Conservation (phyloP, 1,140 invertebrate species). For the Potamilus streckersoni region DNA sequence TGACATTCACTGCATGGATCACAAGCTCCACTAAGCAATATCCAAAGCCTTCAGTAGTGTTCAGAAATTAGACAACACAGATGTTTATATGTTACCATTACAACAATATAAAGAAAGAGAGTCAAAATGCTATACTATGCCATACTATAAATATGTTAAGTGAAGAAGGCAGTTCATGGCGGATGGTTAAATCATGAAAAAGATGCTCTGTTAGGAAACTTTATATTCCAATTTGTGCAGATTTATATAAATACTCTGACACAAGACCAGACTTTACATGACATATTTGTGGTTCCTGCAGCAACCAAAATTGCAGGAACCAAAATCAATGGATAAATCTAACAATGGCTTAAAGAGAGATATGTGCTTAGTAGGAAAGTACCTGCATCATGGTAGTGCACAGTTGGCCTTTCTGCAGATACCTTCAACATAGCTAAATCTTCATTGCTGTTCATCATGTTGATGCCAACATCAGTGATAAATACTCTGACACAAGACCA, state of each 20-base stretch:
- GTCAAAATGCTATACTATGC: neutral
- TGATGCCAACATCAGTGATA: too few relatives aligned
- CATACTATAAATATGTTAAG: neutral
- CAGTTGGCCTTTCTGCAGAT: neutral
- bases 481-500: conserved; percentile 6
- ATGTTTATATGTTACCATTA: conserved; percentile 13
- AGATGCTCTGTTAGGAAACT: neutral
- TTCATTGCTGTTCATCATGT: neutral
- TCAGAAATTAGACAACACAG: neutral
- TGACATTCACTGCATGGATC: conserved; percentile 28
- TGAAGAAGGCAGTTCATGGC: neutral
- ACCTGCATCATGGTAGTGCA: neutral
- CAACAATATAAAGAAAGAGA: neutral
- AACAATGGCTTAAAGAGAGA: conserved; percentile 13
- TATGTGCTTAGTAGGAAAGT: conserved; percentile 2
- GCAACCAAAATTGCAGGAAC: neutral
- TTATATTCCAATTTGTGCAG: neutral
- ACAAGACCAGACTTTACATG: neutral
- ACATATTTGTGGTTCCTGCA: neutral
- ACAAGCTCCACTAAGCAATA: conserved; percentile 15
- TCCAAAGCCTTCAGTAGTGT: conserved; percentile 4
- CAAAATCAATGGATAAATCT: conserved; percentile 2
- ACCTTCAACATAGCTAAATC: neutral
- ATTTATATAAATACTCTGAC: conserved; percentile 6
- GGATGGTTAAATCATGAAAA: neutral